phyloP scores from a whole-genome alignment of 2,113 vertebrate species.

The Ovis canadensis region DNA sequence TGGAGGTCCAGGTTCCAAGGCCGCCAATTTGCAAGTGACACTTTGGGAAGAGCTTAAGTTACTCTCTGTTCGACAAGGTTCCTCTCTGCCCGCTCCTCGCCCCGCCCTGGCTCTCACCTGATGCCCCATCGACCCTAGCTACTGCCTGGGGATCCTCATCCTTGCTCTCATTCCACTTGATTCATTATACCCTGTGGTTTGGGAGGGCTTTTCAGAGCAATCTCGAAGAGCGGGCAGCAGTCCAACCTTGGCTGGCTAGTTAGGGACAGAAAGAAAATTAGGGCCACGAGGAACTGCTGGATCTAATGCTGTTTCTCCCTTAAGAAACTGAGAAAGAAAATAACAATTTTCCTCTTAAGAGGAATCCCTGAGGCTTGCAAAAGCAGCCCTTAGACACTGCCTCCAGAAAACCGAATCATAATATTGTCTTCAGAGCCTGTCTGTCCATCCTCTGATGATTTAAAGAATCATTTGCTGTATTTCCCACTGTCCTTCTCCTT shows the following conservation, averaged over 20 bases:
- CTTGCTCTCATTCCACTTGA: not conserved
- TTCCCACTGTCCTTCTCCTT: slow-evolving; percentile 69
- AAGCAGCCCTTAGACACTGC: slow-evolving; percentile 47
- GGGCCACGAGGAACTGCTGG: not conserved
- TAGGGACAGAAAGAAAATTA: not conserved
- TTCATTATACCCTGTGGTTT: not conserved
- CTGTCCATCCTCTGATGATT: slow-evolving; percentile 54
- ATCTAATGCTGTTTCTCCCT: slow-evolving; percentile 26
- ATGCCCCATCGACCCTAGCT: not conserved
- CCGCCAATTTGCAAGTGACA: not conserved
- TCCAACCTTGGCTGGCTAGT: not conserved
- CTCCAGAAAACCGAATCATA: slow-evolving; percentile 40
- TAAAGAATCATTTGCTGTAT: slow-evolving; percentile 47
- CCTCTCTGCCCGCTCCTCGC: not conserved
- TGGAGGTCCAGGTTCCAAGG: not conserved
- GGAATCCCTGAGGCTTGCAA: slow-evolving; percentile 48
- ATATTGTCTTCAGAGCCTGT: slow-evolving; percentile 59
- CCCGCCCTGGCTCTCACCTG: not conserved
- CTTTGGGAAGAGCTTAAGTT: not conserved
- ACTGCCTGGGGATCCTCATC: not conserved
- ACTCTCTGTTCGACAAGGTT: not conserved
- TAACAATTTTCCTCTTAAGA: slow-evolving; percentile 68
- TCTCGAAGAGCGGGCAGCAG: not conserved
- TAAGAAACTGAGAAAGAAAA: slow-evolving; percentile 58
- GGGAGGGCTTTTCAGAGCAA: not conserved